These are phyloP conservation scores for Epistrophe eligans DNA, from an alignment of 2,888 invertebrate species.

Conservation along the genomic window DNA sequence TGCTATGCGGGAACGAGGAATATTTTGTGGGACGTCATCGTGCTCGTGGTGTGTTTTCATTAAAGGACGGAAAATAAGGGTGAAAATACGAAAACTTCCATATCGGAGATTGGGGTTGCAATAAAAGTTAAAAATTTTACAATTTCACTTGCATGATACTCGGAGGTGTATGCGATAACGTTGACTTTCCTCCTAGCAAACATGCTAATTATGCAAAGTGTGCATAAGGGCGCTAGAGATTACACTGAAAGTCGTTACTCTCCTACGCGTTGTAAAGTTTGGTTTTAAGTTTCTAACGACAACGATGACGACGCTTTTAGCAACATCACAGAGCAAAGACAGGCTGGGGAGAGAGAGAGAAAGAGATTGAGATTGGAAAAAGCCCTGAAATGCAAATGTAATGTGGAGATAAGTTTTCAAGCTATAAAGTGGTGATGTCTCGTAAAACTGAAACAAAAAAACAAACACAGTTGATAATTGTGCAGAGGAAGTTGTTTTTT, in stretches of 20 bases:
- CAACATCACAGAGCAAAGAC: background rate
- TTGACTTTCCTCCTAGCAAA: conserved; percentile 48
- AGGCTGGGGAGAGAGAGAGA: background rate
- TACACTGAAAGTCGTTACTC: conserved; percentile 67
- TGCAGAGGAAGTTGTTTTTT: conserved; percentile 32
- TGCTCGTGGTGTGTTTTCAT: conserved; percentile 33
- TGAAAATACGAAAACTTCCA: background rate
- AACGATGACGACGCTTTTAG: conserved; percentile 19
- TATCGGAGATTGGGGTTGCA: background rate
- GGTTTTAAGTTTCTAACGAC: conserved; percentile 36
- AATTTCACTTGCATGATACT: conserved; percentile 50
- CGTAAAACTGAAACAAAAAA: conserved; percentile 19
- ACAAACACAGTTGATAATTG: conserved; percentile 61
- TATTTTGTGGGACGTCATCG: background rate
- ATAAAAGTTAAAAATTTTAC: conserved; percentile 62
- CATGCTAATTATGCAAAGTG: conserved; percentile 73
- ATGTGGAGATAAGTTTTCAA: conserved; percentile 59
- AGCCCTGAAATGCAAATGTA: conserved; percentile 66
- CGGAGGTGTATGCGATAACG: conserved; percentile 47
- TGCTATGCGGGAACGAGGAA: background rate
- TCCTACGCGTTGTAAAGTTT: conserved; percentile 64
- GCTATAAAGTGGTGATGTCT: conserved; percentile 58
- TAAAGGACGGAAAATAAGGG: background rate
- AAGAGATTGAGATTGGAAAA: conserved; percentile 2
- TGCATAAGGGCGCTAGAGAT: conserved; percentile 67